Percentiles rank a stretch among this genome's conserved stretches.
Conservation (phyloP, 2,797 vertebrate genomes). For the Pseudochirops cupreus region DNA sequence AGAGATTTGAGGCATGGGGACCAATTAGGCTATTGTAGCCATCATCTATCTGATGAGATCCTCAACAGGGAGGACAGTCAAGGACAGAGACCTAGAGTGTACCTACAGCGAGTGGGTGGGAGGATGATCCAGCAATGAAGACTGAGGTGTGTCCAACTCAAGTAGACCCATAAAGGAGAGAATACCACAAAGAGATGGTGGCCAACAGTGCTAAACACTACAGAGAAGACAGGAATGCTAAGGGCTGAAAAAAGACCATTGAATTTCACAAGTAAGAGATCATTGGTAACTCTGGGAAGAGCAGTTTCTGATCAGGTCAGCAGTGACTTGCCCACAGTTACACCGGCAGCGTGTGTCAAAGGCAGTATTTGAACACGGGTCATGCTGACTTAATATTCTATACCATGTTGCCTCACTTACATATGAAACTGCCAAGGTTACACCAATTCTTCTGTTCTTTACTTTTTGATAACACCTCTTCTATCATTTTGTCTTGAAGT, state of each 20-base stretch:
- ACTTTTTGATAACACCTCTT: not conserved
- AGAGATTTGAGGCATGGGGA: not conserved
- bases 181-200: not conserved
- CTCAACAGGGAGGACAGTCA: not conserved
- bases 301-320: not conserved
- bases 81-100: not conserved
- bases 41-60: not conserved
- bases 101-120: not conserved
- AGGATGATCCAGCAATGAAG: not conserved
- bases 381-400: not conserved
- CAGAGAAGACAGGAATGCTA: not conserved
- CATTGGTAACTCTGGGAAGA: not conserved
- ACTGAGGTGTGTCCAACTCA: not conserved
- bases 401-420: not conserved
- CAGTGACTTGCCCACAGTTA: not conserved
- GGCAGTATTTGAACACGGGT: not conserved
- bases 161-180: not conserved
- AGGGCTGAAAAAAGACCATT: not conserved
- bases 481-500: not conserved
- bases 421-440: not conserved
- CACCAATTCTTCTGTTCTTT: not conserved
- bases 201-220: not conserved
- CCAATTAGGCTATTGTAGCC: not conserved
- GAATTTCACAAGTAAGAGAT: not conserved
- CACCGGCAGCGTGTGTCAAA: not conserved